These are phyloP conservation scores for Caenorhabditis panamensis DNA, from an alignment of 2,888 invertebrate genomes.

Conservation along the genomic window DNA sequence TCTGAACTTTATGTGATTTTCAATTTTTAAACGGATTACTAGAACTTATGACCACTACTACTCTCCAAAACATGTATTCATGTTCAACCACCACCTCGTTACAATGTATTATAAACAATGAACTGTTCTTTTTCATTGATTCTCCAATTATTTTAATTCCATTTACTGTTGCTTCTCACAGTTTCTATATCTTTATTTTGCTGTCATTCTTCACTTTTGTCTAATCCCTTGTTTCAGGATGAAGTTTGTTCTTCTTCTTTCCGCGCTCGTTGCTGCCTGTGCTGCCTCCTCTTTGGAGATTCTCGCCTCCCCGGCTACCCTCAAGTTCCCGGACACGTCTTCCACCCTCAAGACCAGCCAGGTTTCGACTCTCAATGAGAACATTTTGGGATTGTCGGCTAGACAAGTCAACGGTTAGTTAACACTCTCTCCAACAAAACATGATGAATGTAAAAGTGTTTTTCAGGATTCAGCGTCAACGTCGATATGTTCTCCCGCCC, in stretches of 20 bases:
- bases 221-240: slow-evolving; percentile 43
- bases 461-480: slow-evolving; percentile 59
- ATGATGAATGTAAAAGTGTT: not conserved
- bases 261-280: slow-evolving; percentile 51
- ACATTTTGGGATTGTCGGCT: slow-evolving; percentile 66
- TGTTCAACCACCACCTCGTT: not conserved
- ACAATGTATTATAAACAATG: slow-evolving; percentile 11
- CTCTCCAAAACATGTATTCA: not conserved
- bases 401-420: slow-evolving; percentile 55
- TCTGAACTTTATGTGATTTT: slow-evolving; percentile 23
- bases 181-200: slow-evolving; percentile 16
- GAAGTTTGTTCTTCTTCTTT: slow-evolving; percentile 45
- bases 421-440: not conserved
- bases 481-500: slow-evolving; percentile 66
- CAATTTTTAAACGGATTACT: slow-evolving; percentile 16
- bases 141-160: not conserved
- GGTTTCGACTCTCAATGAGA: slow-evolving; percentile 61
- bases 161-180: slow-evolving; percentile 26
- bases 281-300: slow-evolving; percentile 59
- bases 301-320: slow-evolving; percentile 52
- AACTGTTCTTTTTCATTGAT: slow-evolving; percentile 2
- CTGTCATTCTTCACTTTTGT: slow-evolving; percentile 5
- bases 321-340: slow-evolving; percentile 61
- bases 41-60: slow-evolving; percentile 4
- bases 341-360: slow-evolving; percentile 57